Conservation (phyloP, 2,888 invertebrate species). For the Nesidiocoris tenuis region DNA sequence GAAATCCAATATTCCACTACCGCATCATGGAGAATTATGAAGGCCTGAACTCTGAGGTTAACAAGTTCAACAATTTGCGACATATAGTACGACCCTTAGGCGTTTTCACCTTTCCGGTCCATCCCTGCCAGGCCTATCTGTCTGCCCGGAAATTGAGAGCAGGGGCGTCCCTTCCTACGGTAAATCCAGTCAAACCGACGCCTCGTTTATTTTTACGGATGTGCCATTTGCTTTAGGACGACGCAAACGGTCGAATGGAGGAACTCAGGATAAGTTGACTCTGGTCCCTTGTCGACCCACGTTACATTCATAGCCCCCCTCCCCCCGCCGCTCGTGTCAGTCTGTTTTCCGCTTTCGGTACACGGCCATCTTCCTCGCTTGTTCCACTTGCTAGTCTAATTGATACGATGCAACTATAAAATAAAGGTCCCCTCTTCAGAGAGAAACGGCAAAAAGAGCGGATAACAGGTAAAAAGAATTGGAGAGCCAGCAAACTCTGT, state of each 20-base stretch:
- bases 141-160: neutral
- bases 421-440: neutral
- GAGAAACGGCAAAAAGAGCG: neutral
- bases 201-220: slow-evolving; percentile 29
- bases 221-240: slow-evolving; percentile 8
- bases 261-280: neutral
- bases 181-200: slow-evolving; percentile 24
- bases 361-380: neutral
- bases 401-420: neutral
- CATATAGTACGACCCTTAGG: neutral
- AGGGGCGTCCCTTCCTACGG: slow-evolving; percentile 1
- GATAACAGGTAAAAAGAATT: neutral
- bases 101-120: neutral
- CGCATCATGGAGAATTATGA: too few relatives aligned
- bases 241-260: neutral
- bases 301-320: neutral
- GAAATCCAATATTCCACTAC: too few relatives aligned
- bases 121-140: neutral
- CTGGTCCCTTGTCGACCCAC: neutral
- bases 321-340: neutral
- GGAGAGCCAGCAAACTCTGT: neutral
- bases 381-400: neutral
- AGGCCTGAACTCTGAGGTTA: too few relatives aligned
- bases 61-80: neutral
- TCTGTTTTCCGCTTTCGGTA: neutral